Base-by-base conservation (phyloP, 2,888 invertebrate genomes). In the Neuroscelio doddi region DNA sequence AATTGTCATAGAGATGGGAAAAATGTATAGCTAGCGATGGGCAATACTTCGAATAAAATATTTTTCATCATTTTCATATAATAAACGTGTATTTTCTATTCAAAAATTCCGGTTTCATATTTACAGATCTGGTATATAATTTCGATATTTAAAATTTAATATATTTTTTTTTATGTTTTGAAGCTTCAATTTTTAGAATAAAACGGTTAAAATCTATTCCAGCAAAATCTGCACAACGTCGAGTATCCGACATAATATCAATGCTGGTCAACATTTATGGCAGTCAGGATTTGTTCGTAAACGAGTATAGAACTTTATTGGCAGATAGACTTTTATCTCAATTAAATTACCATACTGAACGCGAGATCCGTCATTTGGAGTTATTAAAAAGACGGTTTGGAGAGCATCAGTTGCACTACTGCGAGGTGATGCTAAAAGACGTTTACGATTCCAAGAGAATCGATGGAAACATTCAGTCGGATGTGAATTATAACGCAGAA, bases 221-320 rank as follows among this genome's bases (percentile, higher is more conserved):
- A 89, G 89, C 87, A 27, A 88, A 88, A 80, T 86, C 89, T n/a
- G 88, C 87, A 0, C 88, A 87, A 77, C 88, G 85, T 7, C 85
- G 91, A 69, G 89, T 91, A 27, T 90, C 92, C 55, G 99, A 99
- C 82, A 97, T 99, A 46, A 97, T 99, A 81, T 96, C 97, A 41
- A 98, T 98, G 94, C 88, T 99, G 50, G 97, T 99, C 0, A 97
- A 96, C 85, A 97, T 99, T 36, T 98, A 99, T 84, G 98, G 98
- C 9, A 98, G 97, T 78, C 97, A 97, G 84, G 97, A 98, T 83
- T 85, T 98, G 27, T 99, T 99, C 87, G 97, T 99, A 1, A 97
- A 97, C 83, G 99, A 99, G 85, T 99, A 99, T 83, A 89, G 97
- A 47, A 96, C 95, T 32, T 86, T 99, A 12, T 86, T 99, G 70